phyloP scores from a whole-genome alignment of 2,797 vertebrate species.

The Bovichtus variegatus region DNA sequence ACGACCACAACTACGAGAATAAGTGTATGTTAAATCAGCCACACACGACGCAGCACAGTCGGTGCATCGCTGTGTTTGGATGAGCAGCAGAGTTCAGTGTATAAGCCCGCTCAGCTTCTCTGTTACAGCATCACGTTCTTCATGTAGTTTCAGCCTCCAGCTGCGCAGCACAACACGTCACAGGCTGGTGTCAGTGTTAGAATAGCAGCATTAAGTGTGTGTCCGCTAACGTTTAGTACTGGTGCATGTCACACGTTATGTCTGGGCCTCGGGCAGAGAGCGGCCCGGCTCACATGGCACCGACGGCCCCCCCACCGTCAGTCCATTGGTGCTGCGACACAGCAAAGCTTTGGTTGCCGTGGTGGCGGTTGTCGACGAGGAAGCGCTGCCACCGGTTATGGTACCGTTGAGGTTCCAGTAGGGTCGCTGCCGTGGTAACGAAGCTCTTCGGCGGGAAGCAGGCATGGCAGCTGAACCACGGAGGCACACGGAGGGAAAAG shows the following conservation, averaged over 20 bases:
- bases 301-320: slow-evolving; percentile 42
- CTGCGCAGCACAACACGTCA: slow-evolving; percentile 1
- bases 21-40: neutral
- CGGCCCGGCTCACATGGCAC: slow-evolving; percentile 83
- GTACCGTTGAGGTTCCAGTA: slow-evolving; percentile 92
- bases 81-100: neutral
- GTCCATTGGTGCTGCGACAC: slow-evolving; percentile 78
- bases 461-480: slow-evolving; percentile 78
- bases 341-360: slow-evolving; percentile 82
- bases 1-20: neutral
- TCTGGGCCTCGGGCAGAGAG: slow-evolving; percentile 90
- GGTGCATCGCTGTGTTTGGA: slow-evolving; percentile 1
- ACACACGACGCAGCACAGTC: neutral
- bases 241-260: slow-evolving; percentile 68
- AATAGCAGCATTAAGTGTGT: neutral
- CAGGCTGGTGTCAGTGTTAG: neutral
- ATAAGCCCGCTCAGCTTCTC: neutral
- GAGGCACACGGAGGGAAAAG: slow-evolving; percentile 90
- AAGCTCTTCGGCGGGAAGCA: slow-evolving; percentile 52
- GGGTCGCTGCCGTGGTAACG: slow-evolving; percentile 65
- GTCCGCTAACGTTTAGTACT: slow-evolving; percentile 12
- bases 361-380: slow-evolving; percentile 36
- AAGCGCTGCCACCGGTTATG: slow-evolving; percentile 67
- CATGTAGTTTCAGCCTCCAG: slow-evolving; percentile 3
- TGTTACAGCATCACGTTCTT: neutral